phyloP scores from a whole-genome alignment of 1,140 invertebrate genomes.

The Luehdorfia chinensis region DNA sequence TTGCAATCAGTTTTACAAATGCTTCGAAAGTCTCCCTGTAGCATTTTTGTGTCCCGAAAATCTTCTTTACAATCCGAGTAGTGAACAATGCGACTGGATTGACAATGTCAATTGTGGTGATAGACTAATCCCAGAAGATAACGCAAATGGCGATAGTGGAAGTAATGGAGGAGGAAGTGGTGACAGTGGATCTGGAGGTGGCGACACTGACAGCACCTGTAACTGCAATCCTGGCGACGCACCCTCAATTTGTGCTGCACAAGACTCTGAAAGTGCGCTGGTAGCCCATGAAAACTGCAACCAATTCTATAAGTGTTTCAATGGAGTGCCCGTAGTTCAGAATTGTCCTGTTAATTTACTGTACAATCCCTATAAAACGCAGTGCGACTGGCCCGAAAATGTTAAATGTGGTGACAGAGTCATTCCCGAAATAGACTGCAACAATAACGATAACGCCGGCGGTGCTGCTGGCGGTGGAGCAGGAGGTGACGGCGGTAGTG shows the following conservation, averaged over 20 bases:
- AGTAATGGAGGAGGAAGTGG: neutral
- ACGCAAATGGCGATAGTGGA: neutral
- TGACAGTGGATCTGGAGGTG: slow-evolving; percentile 2
- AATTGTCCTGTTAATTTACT: slow-evolving; percentile 15
- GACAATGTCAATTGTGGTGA: slow-evolving; percentile 64
- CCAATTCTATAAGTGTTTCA: slow-evolving; percentile 28
- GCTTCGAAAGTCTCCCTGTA: slow-evolving; percentile 24
- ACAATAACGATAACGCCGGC: neutral
- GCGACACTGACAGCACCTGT: slow-evolving; percentile 11
- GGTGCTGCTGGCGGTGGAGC: neutral
- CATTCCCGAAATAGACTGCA: slow-evolving; percentile 19
- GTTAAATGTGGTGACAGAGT: slow-evolving; percentile 25
- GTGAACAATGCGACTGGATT: slow-evolving; percentile 78
- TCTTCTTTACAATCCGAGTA: slow-evolving; percentile 77
- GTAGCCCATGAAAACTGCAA: slow-evolving; percentile 29
- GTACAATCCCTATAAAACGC: slow-evolving; percentile 20
- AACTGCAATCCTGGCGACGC: slow-evolving; percentile 31
- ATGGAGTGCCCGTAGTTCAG: slow-evolving; percentile 18
- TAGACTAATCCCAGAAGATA: slow-evolving; percentile 10
- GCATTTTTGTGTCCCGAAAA: slow-evolving; percentile 25
- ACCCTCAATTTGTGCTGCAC: slow-evolving; percentile 18
- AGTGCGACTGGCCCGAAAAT: slow-evolving; percentile 25
- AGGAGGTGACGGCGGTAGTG: neutral
- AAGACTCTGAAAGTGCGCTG: slow-evolving; percentile 18
- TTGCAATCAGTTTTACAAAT: slow-evolving; percentile 37